Percentiles rank a stretch among this genome's conserved stretches.
Evolutionary conservation across 2,113 vertebrate genomes (phyloP).

Genomic region (Elephas maximus): DNA sequence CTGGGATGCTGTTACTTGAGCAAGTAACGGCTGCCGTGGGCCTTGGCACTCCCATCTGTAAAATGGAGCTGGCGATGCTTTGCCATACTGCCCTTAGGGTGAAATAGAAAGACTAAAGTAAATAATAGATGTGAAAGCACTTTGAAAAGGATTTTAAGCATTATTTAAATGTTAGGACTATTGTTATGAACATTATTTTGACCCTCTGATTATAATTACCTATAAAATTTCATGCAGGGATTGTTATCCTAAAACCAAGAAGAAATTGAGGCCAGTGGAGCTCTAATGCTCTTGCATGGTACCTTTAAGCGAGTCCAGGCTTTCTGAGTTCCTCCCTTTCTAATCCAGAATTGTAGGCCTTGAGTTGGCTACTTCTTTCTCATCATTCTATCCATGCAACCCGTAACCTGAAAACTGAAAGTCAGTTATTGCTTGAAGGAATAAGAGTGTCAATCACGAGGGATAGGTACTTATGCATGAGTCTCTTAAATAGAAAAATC

Average conservation of each 20-base stretch:
- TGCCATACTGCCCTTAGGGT: background rate
- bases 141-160: slow-evolving; percentile 35
- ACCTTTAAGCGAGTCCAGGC: background rate
- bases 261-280: background rate
- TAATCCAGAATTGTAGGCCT: background rate
- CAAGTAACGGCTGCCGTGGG: background rate
- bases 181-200: slow-evolving; percentile 5
- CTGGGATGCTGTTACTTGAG: background rate
- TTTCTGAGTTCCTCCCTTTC: slow-evolving; percentile 17
- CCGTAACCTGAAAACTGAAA: background rate
- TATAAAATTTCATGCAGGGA: background rate
- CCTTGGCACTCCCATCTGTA: background rate
- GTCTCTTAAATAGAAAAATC: background rate
- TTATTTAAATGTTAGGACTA: background rate
- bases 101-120: background rate
- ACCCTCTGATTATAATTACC: background rate
- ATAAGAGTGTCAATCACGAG: background rate
- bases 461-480: background rate
- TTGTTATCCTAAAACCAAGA: background rate
- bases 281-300: background rate
- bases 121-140: background rate
- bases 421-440: background rate
- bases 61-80: background rate
- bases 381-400: background rate
- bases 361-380: slow-evolving; percentile 5